Conservation (phyloP, 2,113 vertebrate genomes). For the Trinectes maculatus region DNA sequence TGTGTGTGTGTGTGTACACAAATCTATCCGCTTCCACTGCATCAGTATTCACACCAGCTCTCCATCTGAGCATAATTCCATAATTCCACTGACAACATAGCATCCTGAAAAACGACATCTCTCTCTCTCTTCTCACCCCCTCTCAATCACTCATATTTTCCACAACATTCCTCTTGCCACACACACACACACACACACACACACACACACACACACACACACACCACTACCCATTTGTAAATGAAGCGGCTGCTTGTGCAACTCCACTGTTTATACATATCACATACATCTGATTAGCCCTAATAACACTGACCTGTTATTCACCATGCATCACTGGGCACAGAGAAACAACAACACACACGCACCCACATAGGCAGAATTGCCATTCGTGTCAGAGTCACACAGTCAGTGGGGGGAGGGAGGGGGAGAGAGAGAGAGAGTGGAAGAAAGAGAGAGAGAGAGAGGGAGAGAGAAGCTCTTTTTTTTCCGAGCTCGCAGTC, state of each 20-base stretch:
- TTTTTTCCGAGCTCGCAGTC: conserved; percentile 62
- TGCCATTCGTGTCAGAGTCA: conserved; percentile 63
- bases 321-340: conserved; percentile 59
- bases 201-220: conserved; percentile 3
- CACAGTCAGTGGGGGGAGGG: conserved; percentile 60
- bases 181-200: conserved; percentile 18
- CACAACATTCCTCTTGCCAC: conserved; percentile 25
- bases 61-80: conserved; percentile 70
- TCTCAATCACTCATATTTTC: conserved; percentile 37
- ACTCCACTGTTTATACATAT: conserved; percentile 69
- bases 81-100: conserved; percentile 69
- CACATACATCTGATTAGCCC: conserved; percentile 74
- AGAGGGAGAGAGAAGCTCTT: conserved; percentile 49
- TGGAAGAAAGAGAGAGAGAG: conserved; percentile 24
- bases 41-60: conserved; percentile 70
- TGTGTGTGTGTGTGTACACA: conserved; percentile 49
- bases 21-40: conserved; percentile 55
- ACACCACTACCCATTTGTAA: neutral
- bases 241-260: conserved; percentile 45
- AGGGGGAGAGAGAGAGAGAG: too few relatives aligned
- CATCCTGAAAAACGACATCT: conserved; percentile 64
- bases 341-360: conserved; percentile 22
- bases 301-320: conserved; percentile 71
- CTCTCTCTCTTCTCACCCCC: conserved; percentile 56
- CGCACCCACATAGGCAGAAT: conserved; percentile 25